phyloP scores from a whole-genome alignment of 2,113 vertebrate genomes.

The Brachirus orientalis region DNA sequence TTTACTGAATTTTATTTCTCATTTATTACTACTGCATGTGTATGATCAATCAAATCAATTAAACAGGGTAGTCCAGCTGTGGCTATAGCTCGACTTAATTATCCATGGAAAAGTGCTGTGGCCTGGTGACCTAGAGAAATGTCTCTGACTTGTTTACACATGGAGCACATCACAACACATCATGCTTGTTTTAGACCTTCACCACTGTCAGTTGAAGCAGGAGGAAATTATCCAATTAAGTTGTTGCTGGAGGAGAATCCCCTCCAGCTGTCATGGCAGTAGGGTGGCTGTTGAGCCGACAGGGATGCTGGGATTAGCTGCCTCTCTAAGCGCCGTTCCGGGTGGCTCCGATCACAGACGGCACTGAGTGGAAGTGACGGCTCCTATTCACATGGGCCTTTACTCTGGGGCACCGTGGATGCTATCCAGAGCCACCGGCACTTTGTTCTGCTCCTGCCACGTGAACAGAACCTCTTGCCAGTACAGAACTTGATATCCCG shows the following conservation, averaged over 20 bases:
- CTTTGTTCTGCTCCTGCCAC: conserved; percentile 65
- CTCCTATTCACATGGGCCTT: conserved; percentile 63
- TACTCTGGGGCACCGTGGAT: conserved; percentile 58
- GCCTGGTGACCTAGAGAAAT: background rate
- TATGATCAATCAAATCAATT: too few species aligned
- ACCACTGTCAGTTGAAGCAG: conserved; percentile 29
- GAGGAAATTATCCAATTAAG: conserved; percentile 78
- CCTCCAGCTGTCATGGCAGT: conserved; percentile 66
- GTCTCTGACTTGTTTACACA: conserved; percentile 6
- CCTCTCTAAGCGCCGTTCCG: conserved; percentile 70
- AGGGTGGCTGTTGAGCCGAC: conserved; percentile 55
- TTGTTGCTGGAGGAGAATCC: conserved; percentile 70
- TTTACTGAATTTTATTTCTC: too few species aligned
- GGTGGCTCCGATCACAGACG: conserved; percentile 74
- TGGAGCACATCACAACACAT: conserved; percentile 13
- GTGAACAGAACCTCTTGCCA: conserved; percentile 61
- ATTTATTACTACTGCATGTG: too few species aligned
- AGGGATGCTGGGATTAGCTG: conserved; percentile 73
- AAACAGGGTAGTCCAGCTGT: background rate
- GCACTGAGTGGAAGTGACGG: conserved; percentile 76
- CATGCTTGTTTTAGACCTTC: conserved; percentile 16
- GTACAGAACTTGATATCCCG: conserved; percentile 59
- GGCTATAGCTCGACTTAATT: background rate
- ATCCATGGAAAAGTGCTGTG: background rate
- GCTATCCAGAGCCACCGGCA: conserved; percentile 59